Conservation (phyloP, 1,140 invertebrate genomes). For the Halictus rubicundus region DNA sequence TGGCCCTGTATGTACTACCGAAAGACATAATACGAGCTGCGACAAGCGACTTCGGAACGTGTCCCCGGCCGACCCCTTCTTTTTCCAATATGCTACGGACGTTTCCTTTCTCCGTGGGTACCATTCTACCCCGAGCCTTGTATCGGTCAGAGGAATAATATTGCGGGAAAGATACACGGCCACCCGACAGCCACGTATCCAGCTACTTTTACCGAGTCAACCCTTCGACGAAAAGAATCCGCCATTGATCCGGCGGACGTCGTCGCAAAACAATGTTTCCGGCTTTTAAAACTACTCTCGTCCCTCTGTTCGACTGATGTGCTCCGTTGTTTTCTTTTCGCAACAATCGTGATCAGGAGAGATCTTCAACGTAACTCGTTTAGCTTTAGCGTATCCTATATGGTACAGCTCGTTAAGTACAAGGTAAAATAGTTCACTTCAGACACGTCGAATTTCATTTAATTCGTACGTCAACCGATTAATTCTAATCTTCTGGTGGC, state of each 20-base stretch:
- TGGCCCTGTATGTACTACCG: constrained; percentile 71
- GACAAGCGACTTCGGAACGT: constrained; percentile 54
- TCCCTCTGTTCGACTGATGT: too few species aligned
- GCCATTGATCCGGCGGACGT: background rate
- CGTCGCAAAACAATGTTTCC: background rate
- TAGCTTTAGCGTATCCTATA: too few species aligned
- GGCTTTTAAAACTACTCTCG: too few species aligned
- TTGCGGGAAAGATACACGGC: constrained; percentile 32
- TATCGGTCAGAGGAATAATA: constrained; percentile 54
- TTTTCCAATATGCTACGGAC: constrained; percentile 61
- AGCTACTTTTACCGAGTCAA: background rate
- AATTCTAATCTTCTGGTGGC: too few species aligned
- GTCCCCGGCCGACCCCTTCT: constrained; percentile 37
- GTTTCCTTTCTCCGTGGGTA: constrained; percentile 42
- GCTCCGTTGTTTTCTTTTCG: too few species aligned
- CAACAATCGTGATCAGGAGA: too few species aligned
- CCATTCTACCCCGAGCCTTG: constrained; percentile 33
- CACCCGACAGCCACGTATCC: background rate
- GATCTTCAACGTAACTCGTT: too few species aligned
- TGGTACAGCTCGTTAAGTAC: too few species aligned
- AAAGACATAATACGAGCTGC: constrained; percentile 62
- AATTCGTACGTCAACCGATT: too few species aligned
- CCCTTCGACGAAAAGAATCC: background rate
- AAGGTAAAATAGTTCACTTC: too few species aligned
- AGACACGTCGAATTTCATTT: too few species aligned